Percentiles rank a stretch among this genome's conserved stretches.
Conservation (phyloP, 2,113 vertebrate species). For the Copsychus sechellarum region DNA sequence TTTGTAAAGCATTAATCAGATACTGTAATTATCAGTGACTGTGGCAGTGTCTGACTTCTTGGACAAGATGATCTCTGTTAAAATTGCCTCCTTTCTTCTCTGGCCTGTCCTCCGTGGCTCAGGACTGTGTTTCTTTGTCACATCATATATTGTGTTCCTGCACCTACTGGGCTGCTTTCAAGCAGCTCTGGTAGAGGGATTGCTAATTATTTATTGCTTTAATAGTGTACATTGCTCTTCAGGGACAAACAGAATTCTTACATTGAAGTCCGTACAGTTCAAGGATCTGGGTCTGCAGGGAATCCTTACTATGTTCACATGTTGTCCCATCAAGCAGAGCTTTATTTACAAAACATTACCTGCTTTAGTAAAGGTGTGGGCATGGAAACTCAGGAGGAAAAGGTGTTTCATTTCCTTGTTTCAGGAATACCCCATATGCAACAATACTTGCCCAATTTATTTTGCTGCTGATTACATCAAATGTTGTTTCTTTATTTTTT, state of each 20-base stretch:
- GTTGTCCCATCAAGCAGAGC: not conserved
- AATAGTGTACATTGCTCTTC: not conserved
- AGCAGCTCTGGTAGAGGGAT: not conserved
- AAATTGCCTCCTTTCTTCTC: not conserved
- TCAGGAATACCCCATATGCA: not conserved
- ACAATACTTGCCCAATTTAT: not conserved
- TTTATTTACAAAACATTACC: not conserved
- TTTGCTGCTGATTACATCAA: constrained; percentile 11
- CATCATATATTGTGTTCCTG: not conserved
- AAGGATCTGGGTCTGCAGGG: not conserved
- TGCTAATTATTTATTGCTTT: constrained; percentile 10
- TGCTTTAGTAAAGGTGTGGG: not conserved
- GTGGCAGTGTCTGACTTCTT: not conserved
- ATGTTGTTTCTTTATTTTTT: constrained; percentile 4
- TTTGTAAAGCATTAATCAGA: not conserved
- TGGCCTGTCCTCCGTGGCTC: not conserved
- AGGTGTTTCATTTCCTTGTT: constrained; percentile 50
- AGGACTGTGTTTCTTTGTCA: not conserved
- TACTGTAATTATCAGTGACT: not conserved
- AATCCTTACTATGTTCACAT: not conserved
- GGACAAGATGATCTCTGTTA: not conserved
- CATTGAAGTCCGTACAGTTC: not conserved
- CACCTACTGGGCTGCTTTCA: not conserved
- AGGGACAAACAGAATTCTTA: not conserved
- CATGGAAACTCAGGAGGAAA: not conserved